A percentile compares a stretch with the other conserved stretches of the same genome.
Evolutionary conservation across 2,888 invertebrate species (phyloP).

Genomic region (Cosmopolites sordidus): DNA sequence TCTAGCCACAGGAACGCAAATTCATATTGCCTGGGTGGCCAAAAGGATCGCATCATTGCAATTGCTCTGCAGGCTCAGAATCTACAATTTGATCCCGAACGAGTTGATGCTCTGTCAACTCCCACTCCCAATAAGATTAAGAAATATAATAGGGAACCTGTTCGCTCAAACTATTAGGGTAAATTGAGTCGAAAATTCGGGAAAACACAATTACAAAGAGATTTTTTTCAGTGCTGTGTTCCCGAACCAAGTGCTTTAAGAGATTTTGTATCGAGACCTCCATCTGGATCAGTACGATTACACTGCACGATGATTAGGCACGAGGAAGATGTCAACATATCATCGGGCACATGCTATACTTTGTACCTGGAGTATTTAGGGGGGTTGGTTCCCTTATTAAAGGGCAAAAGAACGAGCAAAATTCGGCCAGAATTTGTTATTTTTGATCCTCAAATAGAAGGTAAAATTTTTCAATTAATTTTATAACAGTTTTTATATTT

Average conservation of each 20-base stretch:
- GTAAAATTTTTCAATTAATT: slow-evolving; percentile 43
- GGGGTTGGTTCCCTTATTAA: slow-evolving; percentile 90
- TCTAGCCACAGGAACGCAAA: slow-evolving; percentile 85
- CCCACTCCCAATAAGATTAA: slow-evolving; percentile 83
- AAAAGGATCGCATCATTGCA: slow-evolving; percentile 86
- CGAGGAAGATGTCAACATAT: slow-evolving; percentile 72
- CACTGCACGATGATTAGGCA: slow-evolving; percentile 98
- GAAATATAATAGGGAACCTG: slow-evolving; percentile 77
- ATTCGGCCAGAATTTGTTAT: slow-evolving; percentile 98
- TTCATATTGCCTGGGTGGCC: slow-evolving; percentile 92
- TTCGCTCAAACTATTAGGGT: slow-evolving; percentile 93
- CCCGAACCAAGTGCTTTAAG: slow-evolving; percentile 84
- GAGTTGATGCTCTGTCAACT: slow-evolving; percentile 73
- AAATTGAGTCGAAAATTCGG: slow-evolving; percentile 36
- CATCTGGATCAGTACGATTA: slow-evolving; percentile 75
- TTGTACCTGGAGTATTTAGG: slow-evolving; percentile 93
- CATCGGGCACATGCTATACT: slow-evolving; percentile 74
- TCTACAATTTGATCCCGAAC: slow-evolving; percentile 68
- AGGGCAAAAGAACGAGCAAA: slow-evolving; percentile 93
- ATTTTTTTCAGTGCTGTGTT: slow-evolving; percentile 75
- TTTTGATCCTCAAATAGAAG: slow-evolving; percentile 84
- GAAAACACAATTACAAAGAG: background rate
- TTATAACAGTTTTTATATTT: background rate
- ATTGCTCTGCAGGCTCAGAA: slow-evolving; percentile 78
- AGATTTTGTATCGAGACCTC: slow-evolving; percentile 91